Percentiles rank a stretch among this genome's conserved stretches.
Evolutionary conservation across 2,888 invertebrate genomes (phyloP).

Genomic region (Cheilosia pagana): DNA sequence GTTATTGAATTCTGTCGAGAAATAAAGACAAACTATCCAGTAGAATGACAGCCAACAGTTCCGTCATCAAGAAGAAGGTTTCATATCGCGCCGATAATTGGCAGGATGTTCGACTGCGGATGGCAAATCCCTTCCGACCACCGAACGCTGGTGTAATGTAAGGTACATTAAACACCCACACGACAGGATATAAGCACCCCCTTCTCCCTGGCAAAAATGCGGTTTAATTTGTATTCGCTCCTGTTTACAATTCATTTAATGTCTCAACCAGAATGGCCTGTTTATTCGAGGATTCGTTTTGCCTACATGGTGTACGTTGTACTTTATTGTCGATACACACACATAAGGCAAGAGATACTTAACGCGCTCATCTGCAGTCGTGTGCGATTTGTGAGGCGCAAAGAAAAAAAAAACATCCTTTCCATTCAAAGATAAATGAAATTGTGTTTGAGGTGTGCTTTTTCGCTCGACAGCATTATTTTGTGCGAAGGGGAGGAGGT

Average conservation of each 20-base stretch:
- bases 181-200: not conserved
- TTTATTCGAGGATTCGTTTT: constrained; percentile 53
- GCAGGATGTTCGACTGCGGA: no score
- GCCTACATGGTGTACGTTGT: not conserved
- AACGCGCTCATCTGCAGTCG: constrained; percentile 19
- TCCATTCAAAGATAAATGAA: constrained; percentile 1
- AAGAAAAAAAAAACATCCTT: not conserved
- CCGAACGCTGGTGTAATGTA: no score
- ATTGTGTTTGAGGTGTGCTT: constrained; percentile 20
- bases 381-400: not conserved
- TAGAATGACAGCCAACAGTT: no score
- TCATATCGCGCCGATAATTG: no score
- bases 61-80: no score
- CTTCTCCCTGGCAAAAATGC: constrained; percentile 1
- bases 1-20: no score
- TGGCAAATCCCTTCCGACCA: no score
- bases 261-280: constrained; percentile 41
- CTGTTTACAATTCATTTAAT: constrained; percentile 68
- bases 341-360: constrained; percentile 3
- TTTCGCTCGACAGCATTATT: not conserved
- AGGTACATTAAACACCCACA: no score
- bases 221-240: constrained; percentile 63
- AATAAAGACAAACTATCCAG: no score
- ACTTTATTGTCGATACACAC: constrained; percentile 1
- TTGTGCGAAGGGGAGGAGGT: not conserved